Conservation (phyloP, 2,113 vertebrate species). For the Pseudorectes ferrugineus region DNA sequence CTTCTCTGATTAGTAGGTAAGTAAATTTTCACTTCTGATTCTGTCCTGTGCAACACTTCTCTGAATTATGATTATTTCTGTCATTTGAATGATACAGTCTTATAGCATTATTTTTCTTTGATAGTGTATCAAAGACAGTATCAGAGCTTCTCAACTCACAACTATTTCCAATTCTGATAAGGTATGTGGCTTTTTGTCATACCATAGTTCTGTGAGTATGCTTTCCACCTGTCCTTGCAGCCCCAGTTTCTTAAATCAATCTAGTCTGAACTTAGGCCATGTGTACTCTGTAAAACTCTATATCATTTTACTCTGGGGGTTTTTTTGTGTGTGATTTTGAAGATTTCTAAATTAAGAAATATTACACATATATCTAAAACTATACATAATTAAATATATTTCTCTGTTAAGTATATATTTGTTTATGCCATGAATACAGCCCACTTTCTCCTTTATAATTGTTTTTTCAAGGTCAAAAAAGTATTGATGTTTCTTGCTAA, state of each 20-base stretch:
- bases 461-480: not conserved
- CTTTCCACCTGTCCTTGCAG: not conserved
- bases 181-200: not conserved
- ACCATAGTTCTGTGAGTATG: not conserved
- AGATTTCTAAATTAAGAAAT: not conserved
- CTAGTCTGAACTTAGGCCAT: not conserved
- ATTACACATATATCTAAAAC: not conserved
- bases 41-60: not conserved
- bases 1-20: not conserved
- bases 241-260: not conserved
- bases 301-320: not conserved
- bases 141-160: not conserved
- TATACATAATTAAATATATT: not conserved
- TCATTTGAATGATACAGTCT: not conserved
- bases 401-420: not conserved
- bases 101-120: not conserved
- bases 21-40: not conserved
- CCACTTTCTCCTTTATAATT: not conserved
- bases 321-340: not conserved
- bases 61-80: not conserved
- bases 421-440: not conserved
- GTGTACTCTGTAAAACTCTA: not conserved
- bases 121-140: not conserved
- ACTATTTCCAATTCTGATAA: not conserved
- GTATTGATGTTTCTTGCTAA: not conserved